Evolutionary conservation across 2,888 invertebrate species (phyloP).

Genomic region (Dicyrtomina minuta): DNA sequence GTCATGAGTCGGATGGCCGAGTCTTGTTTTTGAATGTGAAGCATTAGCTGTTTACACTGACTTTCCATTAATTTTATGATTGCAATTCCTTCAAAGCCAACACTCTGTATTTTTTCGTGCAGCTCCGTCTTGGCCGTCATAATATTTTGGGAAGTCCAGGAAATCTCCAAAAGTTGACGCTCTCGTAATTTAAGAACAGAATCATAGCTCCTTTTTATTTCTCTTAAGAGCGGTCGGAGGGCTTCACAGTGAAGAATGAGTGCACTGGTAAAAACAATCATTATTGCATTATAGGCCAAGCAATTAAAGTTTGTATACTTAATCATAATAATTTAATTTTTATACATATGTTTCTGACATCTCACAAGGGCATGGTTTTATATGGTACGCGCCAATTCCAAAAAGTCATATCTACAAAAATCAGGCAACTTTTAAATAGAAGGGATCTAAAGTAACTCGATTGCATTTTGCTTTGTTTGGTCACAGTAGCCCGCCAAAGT

Average conservation of each 20-base stretch:
- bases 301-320: too few species aligned
- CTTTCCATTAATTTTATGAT: conserved; percentile 17
- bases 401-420: too few species aligned
- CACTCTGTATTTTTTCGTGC: conserved; percentile 8
- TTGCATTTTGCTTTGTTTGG: too few species aligned
- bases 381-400: too few species aligned
- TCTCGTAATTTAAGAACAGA: conserved; percentile 19
- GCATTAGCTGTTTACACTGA: conserved; percentile 12
- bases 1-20: conserved; percentile 27
- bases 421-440: too few species aligned
- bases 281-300: too few species aligned
- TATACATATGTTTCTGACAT: neutral
- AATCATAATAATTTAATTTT: too few species aligned
- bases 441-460: too few species aligned
- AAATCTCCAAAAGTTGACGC: conserved; percentile 7
- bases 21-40: conserved; percentile 28
- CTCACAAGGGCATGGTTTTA: too few species aligned
- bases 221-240: conserved; percentile 23
- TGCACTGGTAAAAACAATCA: neutral
- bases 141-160: conserved; percentile 24
- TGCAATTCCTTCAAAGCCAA: conserved; percentile 21
- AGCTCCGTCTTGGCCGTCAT: conserved; percentile 15
- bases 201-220: conserved; percentile 29
- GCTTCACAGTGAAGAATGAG: conserved; percentile 36
- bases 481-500: too few species aligned